Percentiles rank a stretch among this genome's conserved stretches.
Conservation (phyloP, 2,113 vertebrate genomes). For the Triplophysa siluroides region DNA sequence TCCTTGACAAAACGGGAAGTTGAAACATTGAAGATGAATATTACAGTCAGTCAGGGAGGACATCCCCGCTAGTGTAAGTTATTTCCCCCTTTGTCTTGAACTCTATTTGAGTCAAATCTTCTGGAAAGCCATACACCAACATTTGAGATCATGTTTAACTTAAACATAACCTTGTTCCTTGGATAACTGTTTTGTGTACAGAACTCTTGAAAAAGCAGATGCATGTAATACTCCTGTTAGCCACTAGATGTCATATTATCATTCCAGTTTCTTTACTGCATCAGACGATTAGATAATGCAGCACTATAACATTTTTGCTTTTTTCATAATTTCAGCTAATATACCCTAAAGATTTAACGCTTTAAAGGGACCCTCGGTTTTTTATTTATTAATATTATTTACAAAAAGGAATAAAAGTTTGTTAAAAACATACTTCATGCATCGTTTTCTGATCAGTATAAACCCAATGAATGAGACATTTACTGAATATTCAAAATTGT, state of each 20-base stretch:
- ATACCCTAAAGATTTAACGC: too few relatives aligned
- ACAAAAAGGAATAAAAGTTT: too few relatives aligned
- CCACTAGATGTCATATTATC: conserved; percentile 41
- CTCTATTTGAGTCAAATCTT: not conserved
- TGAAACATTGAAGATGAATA: not conserved
- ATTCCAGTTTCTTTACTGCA: not conserved
- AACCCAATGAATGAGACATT: too few relatives aligned
- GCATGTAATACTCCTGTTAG: not conserved
- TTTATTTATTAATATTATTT: too few relatives aligned
- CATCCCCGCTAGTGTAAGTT: not conserved
- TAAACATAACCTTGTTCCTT: not conserved
- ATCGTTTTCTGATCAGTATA: not conserved
- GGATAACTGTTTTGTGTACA: not conserved
- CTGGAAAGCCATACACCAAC: not conserved
- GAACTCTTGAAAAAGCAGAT: not conserved
- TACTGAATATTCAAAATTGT: not conserved
- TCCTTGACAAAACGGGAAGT: not conserved
- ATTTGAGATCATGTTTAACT: not conserved
- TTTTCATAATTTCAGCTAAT: not conserved
- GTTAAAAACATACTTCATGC: not conserved
- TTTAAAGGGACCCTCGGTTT: too few relatives aligned
- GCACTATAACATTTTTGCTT: not conserved
- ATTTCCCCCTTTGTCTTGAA: not conserved
- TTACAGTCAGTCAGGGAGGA: not conserved
- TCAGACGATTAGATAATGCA: not conserved